Conservation (phyloP, 2,888 invertebrate genomes). For the Leucophora obtusa region DNA sequence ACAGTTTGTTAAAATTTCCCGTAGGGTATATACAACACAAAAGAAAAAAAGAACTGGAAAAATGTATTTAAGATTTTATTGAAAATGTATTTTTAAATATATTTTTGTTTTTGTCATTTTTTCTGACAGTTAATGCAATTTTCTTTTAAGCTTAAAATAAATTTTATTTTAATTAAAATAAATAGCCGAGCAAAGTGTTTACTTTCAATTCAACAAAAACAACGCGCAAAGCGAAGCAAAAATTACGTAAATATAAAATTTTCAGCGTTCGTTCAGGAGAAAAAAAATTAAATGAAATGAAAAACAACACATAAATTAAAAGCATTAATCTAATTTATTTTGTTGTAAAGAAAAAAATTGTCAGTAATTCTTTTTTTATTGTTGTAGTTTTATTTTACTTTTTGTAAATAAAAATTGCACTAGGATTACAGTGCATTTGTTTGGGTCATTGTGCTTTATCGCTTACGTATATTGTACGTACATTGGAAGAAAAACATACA, state of each 20-base stretch:
- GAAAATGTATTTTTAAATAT: slow-evolving; percentile 15
- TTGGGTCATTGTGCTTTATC: slow-evolving; percentile 57
- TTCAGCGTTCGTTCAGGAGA: slow-evolving; percentile 31
- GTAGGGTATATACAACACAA: not conserved
- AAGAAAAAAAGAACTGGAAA: not conserved
- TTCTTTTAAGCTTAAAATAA: slow-evolving; percentile 56
- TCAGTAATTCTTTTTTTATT: slow-evolving; percentile 47
- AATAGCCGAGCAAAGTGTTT: slow-evolving; percentile 40
- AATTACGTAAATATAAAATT: slow-evolving; percentile 47
- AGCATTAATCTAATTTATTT: slow-evolving; percentile 60
- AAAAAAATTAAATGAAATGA: slow-evolving; percentile 44
- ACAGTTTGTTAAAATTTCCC: no score
- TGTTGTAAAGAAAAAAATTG: slow-evolving; percentile 47
- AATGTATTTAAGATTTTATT: slow-evolving; percentile 6
- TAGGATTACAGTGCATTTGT: slow-evolving; percentile 19
- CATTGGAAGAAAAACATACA: not conserved
- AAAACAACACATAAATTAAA: slow-evolving; percentile 27
- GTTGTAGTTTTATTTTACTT: slow-evolving; percentile 42
- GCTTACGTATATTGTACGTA: slow-evolving; percentile 16
- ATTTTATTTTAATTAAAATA: slow-evolving; percentile 60
- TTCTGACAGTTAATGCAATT: slow-evolving; percentile 59
- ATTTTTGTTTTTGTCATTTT: slow-evolving; percentile 47
- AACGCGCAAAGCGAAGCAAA: not conserved
- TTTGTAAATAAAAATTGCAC: slow-evolving; percentile 51
- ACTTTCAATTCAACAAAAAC: slow-evolving; percentile 21